Conservation (phyloP, 2,888 invertebrate genomes). For the Netelia fuscicornis region DNA sequence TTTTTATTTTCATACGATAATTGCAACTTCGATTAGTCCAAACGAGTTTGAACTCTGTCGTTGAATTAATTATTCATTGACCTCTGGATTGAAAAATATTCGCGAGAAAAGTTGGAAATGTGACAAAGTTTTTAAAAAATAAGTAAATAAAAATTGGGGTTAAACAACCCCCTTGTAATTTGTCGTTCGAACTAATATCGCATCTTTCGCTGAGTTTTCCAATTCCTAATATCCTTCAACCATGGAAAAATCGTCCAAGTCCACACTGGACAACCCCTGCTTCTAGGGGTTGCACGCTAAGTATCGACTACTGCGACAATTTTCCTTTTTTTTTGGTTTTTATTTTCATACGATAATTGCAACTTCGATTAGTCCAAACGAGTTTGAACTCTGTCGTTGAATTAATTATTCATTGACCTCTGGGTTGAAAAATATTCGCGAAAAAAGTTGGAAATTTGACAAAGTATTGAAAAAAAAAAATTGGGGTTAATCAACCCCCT, state of each 20-base stretch:
- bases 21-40: not conserved
- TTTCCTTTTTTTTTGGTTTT: slow-evolving; percentile 2
- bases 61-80: not conserved
- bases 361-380: not conserved
- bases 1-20: not conserved
- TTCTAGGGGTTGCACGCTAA: slow-evolving; percentile 23
- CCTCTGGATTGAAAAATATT: not conserved
- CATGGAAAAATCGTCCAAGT: not conserved
- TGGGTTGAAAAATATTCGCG: not conserved
- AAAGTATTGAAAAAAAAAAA: not conserved
- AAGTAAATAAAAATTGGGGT: not conserved
- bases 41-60: not conserved
- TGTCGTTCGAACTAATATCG: slow-evolving; percentile 35
- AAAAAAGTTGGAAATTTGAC: not conserved
- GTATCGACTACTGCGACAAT: slow-evolving; percentile 25
- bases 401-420: not conserved
- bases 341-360: not conserved
- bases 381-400: not conserved
- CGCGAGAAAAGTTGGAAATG: not conserved
- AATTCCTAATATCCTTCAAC: slow-evolving; percentile 26
- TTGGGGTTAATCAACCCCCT: too few species aligned
- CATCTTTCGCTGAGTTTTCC: slow-evolving; percentile 52
- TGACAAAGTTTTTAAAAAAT: not conserved
- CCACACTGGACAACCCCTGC: slow-evolving; percentile 43
- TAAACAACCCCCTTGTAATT: too few species aligned